Percentiles rank a stretch among this genome's conserved stretches.
phyloP scores from a whole-genome alignment of 1,140 invertebrate species.

The Rhagoletis pomonella region DNA sequence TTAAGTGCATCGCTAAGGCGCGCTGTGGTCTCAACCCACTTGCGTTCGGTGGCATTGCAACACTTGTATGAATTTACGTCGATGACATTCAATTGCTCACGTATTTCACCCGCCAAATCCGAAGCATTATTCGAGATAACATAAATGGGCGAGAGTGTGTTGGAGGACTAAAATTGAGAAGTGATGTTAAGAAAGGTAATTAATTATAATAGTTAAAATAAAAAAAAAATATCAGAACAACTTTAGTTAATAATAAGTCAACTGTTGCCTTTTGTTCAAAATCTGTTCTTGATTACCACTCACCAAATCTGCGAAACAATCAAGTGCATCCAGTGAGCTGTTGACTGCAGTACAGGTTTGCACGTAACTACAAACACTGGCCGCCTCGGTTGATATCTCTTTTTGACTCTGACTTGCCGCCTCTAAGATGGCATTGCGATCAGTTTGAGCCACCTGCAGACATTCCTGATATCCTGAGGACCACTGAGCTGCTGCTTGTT shows the following conservation, averaged over 20 bases:
- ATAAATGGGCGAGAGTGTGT: constrained; percentile 19
- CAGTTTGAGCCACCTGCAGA: neutral
- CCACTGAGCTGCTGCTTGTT: constrained; percentile 1
- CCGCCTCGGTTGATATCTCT: neutral
- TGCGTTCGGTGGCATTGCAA: constrained; percentile 33
- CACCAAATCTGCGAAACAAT: constrained; percentile 6
- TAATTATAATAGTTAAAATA: neutral
- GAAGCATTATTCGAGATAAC: constrained; percentile 45
- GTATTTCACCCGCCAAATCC: neutral
- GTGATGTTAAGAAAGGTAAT: too few species aligned
- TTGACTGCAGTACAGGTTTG: neutral
- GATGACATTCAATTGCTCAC: neutral
- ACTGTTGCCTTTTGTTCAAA: neutral
- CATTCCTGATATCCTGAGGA: neutral
- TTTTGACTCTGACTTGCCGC: neutral
- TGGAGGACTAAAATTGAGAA: neutral
- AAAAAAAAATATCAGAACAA: neutral
- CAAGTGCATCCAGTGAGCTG: neutral
- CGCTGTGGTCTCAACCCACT: neutral
- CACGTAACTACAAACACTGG: neutral
- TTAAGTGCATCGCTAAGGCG: constrained; percentile 2
- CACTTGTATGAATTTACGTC: constrained; percentile 18
- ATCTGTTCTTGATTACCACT: neutral
- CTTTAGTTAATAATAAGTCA: neutral
- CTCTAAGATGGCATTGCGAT: neutral